A percentile compares a stretch with the other conserved stretches of the same genome.
Evolutionary conservation across 1,140 invertebrate species (phyloP).

Genomic region (Diploscapter pachys): DNA sequence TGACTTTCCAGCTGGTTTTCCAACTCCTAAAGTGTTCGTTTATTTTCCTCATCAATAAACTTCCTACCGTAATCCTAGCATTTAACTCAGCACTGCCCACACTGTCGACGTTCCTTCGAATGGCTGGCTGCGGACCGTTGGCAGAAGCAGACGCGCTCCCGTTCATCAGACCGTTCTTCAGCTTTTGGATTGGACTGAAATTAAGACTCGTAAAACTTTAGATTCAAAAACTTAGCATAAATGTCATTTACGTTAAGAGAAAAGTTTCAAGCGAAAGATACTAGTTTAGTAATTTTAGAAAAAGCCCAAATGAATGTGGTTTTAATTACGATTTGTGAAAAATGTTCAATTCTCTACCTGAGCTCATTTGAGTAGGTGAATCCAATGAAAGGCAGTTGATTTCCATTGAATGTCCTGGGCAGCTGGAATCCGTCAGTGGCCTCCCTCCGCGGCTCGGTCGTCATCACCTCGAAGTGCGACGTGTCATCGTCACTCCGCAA

Average conservation of each 20-base stretch:
- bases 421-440: constrained; percentile 85
- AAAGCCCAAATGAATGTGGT: too few species aligned
- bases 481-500: constrained; percentile 92
- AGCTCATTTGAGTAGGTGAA: constrained; percentile 80
- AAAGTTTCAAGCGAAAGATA: too few species aligned
- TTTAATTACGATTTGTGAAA: too few species aligned
- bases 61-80: too few species aligned
- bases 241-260: too few species aligned
- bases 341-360: neutral
- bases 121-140: too few species aligned
- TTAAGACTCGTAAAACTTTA: neutral
- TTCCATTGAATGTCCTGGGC: constrained; percentile 94
- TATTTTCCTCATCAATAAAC: too few species aligned
- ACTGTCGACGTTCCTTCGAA: too few species aligned
- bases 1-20: too few species aligned
- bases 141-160: neutral
- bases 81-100: too few species aligned
- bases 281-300: too few species aligned
- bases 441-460: constrained; percentile 64
- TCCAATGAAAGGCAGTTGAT: constrained; percentile 96
- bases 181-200: constrained; percentile 8
- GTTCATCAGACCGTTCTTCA: neutral
- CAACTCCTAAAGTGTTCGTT: too few species aligned
- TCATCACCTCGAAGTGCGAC: constrained; percentile 92
- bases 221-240: neutral